phyloP scores from a whole-genome alignment of 2,113 vertebrate genomes.

The Hiodon tergisus region DNA sequence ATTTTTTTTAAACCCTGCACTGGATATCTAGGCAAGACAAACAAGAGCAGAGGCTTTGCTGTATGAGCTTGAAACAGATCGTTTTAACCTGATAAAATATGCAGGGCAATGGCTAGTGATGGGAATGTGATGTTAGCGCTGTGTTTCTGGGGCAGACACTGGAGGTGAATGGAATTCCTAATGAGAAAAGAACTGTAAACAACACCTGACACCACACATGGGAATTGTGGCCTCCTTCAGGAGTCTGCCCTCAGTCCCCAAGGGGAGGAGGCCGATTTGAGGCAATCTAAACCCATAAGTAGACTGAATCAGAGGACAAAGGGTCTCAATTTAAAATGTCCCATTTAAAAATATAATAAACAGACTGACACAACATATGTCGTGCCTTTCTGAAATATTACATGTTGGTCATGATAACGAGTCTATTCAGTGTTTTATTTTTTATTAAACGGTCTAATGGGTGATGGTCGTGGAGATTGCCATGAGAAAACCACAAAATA shows the following conservation, averaged over 20 bases:
- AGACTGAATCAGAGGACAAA: slow-evolving; percentile 57
- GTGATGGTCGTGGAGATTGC: no score
- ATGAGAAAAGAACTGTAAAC: slow-evolving; percentile 45
- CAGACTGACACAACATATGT: no score
- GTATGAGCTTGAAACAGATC: slow-evolving; percentile 1
- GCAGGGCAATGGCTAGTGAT: neutral
- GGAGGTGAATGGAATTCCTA: slow-evolving; percentile 45
- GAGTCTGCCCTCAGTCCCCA: slow-evolving; percentile 6
- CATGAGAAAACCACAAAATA: no score
- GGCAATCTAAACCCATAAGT: slow-evolving; percentile 48
- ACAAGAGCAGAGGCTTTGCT: slow-evolving; percentile 25
- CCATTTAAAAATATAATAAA: slow-evolving; percentile 33
- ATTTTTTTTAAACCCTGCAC: neutral
- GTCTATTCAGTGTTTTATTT: no score
- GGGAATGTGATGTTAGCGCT: slow-evolving; percentile 15
- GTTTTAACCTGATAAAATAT: slow-evolving; percentile 28
- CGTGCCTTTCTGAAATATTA: no score
- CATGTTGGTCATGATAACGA: no score
- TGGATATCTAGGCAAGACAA: slow-evolving; percentile 20
- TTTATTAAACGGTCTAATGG: no score
- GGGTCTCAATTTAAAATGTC: slow-evolving; percentile 54
- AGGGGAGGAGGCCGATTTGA: slow-evolving; percentile 28
- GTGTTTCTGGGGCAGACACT: slow-evolving; percentile 34
- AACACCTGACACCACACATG: slow-evolving; percentile 25
- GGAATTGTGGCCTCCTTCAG: slow-evolving; percentile 35